These are phyloP conservation scores for Cataglyphis hispanica DNA, from an alignment of 1,140 invertebrate species.

Conservation along the genomic window DNA sequence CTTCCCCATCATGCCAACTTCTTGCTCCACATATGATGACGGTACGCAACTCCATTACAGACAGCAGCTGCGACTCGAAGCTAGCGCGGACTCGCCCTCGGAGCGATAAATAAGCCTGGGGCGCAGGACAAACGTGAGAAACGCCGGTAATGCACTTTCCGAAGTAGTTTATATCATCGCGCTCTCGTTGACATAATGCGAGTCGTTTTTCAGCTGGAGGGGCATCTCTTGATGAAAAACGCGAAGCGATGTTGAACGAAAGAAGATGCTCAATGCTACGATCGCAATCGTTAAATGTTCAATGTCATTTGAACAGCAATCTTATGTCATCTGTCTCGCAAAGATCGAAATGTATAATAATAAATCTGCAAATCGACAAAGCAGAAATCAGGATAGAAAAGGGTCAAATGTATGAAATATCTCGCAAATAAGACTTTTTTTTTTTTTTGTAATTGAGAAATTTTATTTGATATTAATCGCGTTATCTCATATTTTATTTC, in stretches of 20 bases:
- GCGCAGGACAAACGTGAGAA: constrained; percentile 55
- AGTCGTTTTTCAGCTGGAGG: constrained; percentile 38
- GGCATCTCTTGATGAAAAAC: background rate
- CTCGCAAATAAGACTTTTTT: background rate
- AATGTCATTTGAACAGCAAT: background rate
- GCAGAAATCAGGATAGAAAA: background rate
- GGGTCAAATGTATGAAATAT: background rate
- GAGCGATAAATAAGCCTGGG: constrained; percentile 52
- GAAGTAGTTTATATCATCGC: constrained; percentile 57
- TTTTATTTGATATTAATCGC: constrained; percentile 1
- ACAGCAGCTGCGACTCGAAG: constrained; percentile 54
- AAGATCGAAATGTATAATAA: background rate
- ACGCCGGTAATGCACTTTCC: constrained; percentile 59
- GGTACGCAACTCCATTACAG: constrained; percentile 58
- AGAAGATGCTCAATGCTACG: background rate
- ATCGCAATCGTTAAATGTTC: constrained; percentile 9
- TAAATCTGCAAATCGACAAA: background rate
- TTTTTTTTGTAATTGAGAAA: background rate
- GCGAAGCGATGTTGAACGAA: background rate
- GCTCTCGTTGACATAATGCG: constrained; percentile 55
- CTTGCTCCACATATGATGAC: constrained; percentile 49
- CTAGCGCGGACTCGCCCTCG: background rate
- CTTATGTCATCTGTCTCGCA: background rate
- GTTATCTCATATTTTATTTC: background rate
- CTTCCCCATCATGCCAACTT: constrained; percentile 27